Conservation (phyloP, 2,113 vertebrate species). For the Pungitius pungitius region DNA sequence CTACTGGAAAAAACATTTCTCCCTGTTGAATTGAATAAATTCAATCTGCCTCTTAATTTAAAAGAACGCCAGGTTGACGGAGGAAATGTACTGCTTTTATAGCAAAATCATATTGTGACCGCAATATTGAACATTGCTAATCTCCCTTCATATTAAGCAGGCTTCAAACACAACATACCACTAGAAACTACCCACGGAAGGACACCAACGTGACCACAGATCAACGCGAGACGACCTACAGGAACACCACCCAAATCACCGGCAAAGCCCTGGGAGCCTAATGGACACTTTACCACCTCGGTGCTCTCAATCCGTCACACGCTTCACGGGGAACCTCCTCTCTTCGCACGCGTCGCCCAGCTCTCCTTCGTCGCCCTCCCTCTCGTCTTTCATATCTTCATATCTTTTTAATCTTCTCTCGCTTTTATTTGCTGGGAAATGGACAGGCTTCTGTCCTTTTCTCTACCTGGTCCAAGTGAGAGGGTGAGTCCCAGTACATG, state of each 20-base stretch:
- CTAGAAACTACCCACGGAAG: not conserved
- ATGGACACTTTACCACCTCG: not conserved
- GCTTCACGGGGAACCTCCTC: not conserved
- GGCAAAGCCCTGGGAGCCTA: not conserved
- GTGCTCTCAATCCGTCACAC: not conserved
- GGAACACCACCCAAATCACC: not conserved
- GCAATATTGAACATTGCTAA: not conserved
- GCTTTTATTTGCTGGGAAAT: not conserved
- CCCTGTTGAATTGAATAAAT: not conserved
- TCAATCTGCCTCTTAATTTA: not conserved
- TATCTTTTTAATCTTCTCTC: not conserved
- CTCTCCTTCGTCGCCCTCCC: not conserved
- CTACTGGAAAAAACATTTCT: too few species aligned
- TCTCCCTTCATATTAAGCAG: not conserved
- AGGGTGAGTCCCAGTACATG: not conserved
- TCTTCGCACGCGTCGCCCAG: not conserved
- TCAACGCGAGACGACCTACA: not conserved
- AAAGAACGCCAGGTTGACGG: not conserved
- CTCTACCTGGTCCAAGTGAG: not conserved
- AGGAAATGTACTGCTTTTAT: not conserved
- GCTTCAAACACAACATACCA: not conserved
- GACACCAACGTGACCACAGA: not conserved
- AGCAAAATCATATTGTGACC: not conserved
- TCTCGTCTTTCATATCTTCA: not conserved
- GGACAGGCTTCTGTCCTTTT: not conserved